These are phyloP conservation scores for Lamellibrachia columna DNA, from an alignment of 2,888 invertebrate genomes.

Conservation along the genomic window DNA sequence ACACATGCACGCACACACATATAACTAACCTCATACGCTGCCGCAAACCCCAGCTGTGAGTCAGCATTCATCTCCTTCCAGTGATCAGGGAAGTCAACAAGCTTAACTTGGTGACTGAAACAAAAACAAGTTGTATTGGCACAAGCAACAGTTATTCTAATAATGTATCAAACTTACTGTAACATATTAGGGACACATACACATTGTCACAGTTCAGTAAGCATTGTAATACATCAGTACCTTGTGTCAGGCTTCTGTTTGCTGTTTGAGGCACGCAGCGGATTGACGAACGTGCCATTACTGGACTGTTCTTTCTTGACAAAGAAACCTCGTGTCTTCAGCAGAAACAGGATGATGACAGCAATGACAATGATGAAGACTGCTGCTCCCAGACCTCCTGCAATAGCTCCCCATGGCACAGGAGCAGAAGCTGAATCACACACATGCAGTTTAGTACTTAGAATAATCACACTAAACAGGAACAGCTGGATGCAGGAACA, in stretches of 20 bases:
- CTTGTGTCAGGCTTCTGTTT: background rate
- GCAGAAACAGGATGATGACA: background rate
- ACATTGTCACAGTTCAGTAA: background rate
- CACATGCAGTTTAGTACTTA: background rate
- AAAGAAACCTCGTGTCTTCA: background rate
- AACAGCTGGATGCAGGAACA: background rate
- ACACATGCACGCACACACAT: too few relatives aligned
- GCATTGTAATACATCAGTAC: background rate
- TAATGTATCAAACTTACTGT: background rate
- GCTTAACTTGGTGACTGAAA: conserved; percentile 70
- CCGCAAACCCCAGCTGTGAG: conserved; percentile 96
- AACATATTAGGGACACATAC: background rate
- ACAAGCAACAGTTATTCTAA: background rate
- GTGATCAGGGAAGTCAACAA: conserved; percentile 90
- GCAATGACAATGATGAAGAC: background rate
- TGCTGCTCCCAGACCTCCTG: background rate
- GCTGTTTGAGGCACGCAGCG: background rate
- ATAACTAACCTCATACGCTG: conserved; percentile 89
- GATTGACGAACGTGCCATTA: background rate
- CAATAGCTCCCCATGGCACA: background rate
- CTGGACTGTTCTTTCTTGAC: background rate
- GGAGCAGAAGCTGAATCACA: background rate
- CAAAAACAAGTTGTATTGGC: background rate
- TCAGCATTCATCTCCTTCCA: conserved; percentile 96
- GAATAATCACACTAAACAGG: background rate